phyloP scores from a whole-genome alignment of 2,113 vertebrate genomes.

The Campylomormyrus tamandua region DNA sequence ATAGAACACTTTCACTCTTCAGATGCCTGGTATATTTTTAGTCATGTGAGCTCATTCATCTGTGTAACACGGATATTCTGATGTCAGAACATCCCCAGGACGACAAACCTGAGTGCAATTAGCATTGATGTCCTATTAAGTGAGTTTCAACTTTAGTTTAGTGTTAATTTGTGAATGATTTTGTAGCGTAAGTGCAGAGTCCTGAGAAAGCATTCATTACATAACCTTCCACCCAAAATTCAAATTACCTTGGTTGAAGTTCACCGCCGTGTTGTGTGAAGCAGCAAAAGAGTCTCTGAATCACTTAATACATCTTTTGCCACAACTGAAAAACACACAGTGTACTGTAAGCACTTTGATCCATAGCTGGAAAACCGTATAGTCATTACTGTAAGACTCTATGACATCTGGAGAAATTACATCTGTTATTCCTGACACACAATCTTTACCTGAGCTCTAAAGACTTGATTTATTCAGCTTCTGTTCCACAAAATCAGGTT shows the following conservation, averaged over 20 bases:
- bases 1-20: constrained; percentile 61
- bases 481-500: constrained; percentile 34
- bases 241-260: constrained; percentile 47
- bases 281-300: constrained; percentile 38
- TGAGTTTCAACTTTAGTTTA: not conserved
- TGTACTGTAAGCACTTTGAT: constrained; percentile 50
- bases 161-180: constrained; percentile 9
- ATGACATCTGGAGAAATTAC: constrained; percentile 55
- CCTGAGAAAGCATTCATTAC: constrained; percentile 44
- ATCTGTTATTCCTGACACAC: constrained; percentile 44
- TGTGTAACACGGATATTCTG: constrained; percentile 50
- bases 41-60: constrained; percentile 50
- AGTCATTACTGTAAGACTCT: constrained; percentile 46
- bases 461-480: constrained; percentile 53
- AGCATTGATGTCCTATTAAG: not conserved
- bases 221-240: constrained; percentile 52
- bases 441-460: constrained; percentile 46
- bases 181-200: not conserved
- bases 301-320: constrained; percentile 55
- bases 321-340: constrained; percentile 50
- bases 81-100: constrained; percentile 29
- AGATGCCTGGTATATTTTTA: constrained; percentile 62
- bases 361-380: constrained; percentile 54
- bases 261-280: constrained; percentile 43
- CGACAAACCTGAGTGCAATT: not conserved